Conservation (phyloP, 2,888 invertebrate genomes). For the Plagodis dolabraria region DNA sequence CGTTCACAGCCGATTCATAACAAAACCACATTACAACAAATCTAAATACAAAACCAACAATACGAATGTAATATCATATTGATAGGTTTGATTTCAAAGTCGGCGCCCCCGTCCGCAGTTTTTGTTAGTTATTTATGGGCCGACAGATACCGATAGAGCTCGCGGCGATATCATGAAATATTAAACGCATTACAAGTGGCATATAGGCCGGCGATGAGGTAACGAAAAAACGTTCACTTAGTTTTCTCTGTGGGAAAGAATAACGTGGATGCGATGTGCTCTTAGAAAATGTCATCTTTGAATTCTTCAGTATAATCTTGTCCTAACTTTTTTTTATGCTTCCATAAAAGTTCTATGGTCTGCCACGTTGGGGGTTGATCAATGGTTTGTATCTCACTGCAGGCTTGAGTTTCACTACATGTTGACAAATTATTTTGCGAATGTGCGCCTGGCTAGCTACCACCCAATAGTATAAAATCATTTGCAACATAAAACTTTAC, state of each 20-base stretch:
- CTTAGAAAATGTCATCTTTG: neutral
- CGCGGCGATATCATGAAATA: conserved; percentile 82
- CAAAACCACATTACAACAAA: conserved; percentile 21
- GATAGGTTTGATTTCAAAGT: conserved; percentile 74
- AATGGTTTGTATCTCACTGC: too few relatives aligned
- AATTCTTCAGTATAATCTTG: neutral
- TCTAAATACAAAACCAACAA: conserved; percentile 52
- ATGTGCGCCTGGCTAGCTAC: too few relatives aligned
- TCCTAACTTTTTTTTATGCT: neutral
- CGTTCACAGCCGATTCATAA: neutral
- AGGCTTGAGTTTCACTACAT: too few relatives aligned
- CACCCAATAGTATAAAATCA: too few relatives aligned
- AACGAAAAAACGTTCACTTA: conserved; percentile 73
- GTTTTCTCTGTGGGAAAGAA: conserved; percentile 56
- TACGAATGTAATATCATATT: conserved; percentile 78
- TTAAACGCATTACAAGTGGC: conserved; percentile 84
- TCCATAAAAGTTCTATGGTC: neutral
- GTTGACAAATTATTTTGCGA: too few relatives aligned
- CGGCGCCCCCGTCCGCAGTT: conserved; percentile 60
- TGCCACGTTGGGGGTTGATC: too few relatives aligned
- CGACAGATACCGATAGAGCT: conserved; percentile 76
- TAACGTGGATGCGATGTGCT: conserved; percentile 43
- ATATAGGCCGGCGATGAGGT: conserved; percentile 80
- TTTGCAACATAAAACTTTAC: too few relatives aligned
- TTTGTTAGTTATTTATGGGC: conserved; percentile 81